These are phyloP conservation scores for Epinephelus malabaricus DNA, from an alignment of 2,797 vertebrate genomes.

Conservation along the genomic window DNA sequence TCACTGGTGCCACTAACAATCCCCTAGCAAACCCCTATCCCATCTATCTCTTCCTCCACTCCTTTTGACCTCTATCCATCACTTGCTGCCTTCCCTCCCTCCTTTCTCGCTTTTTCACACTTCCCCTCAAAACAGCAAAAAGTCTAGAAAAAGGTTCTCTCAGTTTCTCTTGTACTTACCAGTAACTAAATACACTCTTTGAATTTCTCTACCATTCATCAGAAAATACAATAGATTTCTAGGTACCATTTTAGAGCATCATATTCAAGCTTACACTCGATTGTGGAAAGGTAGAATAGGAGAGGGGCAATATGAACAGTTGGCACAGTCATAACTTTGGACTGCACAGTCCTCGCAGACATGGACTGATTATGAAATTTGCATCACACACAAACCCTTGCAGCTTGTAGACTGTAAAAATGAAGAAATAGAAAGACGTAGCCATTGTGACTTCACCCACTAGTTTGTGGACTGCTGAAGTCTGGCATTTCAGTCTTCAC, in stretches of 20 bases:
- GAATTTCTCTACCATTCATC: not conserved
- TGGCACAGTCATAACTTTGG: not conserved
- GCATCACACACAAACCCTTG: not conserved
- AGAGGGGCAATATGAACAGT: not conserved
- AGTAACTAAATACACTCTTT: not conserved
- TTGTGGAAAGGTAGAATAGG: not conserved
- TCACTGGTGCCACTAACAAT: slow-evolving; percentile 70
- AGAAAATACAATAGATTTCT: not conserved
- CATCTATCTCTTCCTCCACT: slow-evolving; percentile 33
- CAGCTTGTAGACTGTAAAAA: no score
- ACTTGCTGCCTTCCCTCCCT: slow-evolving; percentile 18
- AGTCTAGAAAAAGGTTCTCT: not conserved
- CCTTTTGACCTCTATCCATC: slow-evolving; percentile 31
- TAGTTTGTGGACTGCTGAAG: no score
- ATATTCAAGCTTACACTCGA: not conserved
- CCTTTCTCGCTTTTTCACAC: not conserved
- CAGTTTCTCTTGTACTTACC: not conserved
- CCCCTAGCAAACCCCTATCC: slow-evolving; percentile 63
- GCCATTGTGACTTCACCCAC: no score
- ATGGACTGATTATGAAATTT: not conserved
- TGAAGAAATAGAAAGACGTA: no score
- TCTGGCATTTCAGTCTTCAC: no score
- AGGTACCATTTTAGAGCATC: not conserved
- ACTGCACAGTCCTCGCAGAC: not conserved
- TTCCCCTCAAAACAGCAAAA: not conserved